Evolutionary conservation across 2,888 invertebrate genomes (phyloP), one percentile per base, ranked within the genome.

Genomic region (Thalpophila matura): DNA sequence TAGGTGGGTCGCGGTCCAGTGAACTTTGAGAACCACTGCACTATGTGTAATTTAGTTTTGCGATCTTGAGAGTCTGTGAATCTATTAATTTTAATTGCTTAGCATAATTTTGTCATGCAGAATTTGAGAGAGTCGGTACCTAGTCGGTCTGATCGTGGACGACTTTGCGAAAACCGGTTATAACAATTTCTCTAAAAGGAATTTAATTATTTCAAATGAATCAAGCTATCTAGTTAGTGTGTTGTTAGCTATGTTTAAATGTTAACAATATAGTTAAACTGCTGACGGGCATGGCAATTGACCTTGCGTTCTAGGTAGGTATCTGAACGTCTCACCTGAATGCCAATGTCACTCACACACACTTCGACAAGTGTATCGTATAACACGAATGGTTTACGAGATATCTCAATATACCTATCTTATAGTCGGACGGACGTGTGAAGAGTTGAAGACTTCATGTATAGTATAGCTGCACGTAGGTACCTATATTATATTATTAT

Each of bases 291-390:
- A 88, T 83, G 76, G 83, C 76, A 80, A 82, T 82, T 87, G 89
- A 86, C 90, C 90, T 90, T 89, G 88, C 84, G 79, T 85, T 86
- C 88, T 87, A 87, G 82, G 85, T 87, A 87, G 82, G 85, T 89
- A 88, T 83, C 86, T 80, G 77, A 84, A 78, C 87, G 92, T 89
- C 88, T 89, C 88, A 91, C 86, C 87, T 91, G 91, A 92, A 91
- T 92, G 91, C 88, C 91, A 92, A 91, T 91, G 88, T 85, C 87
- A 87, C 80, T 85, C 87, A 87, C 80, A 69, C 79, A 82, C 81
- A 86, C 83, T 79, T 65, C 79, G 75, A 68, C 75, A 77, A 62
- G 70, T 58, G 73, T 80, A 80, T 82, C 84, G 56, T 68, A 62
- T 82, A 77, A 74, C 83, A 59, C 50, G 50, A 71, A 73, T 56